Base-by-base conservation (phyloP, 2,797 vertebrate species). In the Ctenopoma kingsleyae region DNA sequence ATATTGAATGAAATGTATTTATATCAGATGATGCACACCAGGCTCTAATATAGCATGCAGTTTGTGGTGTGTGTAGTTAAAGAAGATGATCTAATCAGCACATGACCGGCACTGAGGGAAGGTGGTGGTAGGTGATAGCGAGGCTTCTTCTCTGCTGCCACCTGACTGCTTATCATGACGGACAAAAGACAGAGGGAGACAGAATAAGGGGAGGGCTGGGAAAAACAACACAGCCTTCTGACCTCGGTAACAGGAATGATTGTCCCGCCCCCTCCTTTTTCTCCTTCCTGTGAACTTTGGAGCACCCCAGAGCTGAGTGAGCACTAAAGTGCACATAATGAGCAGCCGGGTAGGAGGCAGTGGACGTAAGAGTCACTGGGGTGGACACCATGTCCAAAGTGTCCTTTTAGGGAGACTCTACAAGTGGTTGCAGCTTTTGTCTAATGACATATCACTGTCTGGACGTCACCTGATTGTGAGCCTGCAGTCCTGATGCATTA, bases 241-340 rank as follows among this genome's bases (percentile, higher is more conserved):
- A 89, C 87, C 82, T 91, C 83, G 62, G 63, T 47, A 50, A 75
- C 77, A 70, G 74, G 41, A 81, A 78, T 60, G 59, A 58, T 30
- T 40, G 58, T 35, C 75, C 56, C 65, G 6, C 64, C 62, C 22
- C 23, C 57, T 35, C 51, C 44, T 22, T 19, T 46, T 47, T 61
- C 66, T 78, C 75, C 67, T 82, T 87, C 81, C 76, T 83, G 80
- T 87, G 84, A 89, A 87, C 84, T 87, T 74, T 88, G 77, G 60
- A 88, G 78, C 55, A 72, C 62, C 62, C 68, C 78, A 51, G 62
- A 76, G 83, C 83, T 78, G 79, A 84, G 56, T 79, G 74, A 78
- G 83, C 72, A 84, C 47, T 72, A 76, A 78, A 77, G 36, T 65
- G 47, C 53, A 51, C 59, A 75, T 73, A 82, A 76, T 62, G 69